Conservation (phyloP, 2,797 vertebrate genomes). For the Gephyroberyx darwinii region DNA sequence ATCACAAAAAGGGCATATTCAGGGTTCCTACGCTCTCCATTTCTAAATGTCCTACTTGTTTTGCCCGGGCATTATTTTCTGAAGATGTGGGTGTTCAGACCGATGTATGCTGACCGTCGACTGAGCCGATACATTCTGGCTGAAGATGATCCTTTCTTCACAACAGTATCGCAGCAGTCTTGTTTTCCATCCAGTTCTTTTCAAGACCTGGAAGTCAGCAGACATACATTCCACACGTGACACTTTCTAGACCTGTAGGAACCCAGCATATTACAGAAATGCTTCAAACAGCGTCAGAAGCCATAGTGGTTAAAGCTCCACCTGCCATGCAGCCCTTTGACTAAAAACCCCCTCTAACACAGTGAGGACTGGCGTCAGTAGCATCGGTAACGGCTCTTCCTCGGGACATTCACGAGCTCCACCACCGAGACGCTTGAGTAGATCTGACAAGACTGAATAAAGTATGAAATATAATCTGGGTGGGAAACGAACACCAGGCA, state of each 20-base stretch:
- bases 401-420: conserved; percentile 35
- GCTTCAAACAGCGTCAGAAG: neutral
- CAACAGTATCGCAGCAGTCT: too few species aligned
- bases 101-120: too few species aligned
- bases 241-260: conserved; percentile 2
- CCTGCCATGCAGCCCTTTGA: conserved; percentile 15
- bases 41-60: too few species aligned
- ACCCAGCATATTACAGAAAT: conserved; percentile 20
- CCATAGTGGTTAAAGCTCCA: conserved; percentile 36
- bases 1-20: conserved; percentile 8
- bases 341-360: neutral
- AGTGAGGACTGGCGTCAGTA: conserved; percentile 53
- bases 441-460: conserved; percentile 19
- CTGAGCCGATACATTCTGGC: too few species aligned
- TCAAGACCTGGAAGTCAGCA: neutral
- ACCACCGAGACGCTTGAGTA: conserved; percentile 21
- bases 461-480: neutral
- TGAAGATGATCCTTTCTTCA: too few species aligned
- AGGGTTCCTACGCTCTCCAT: conserved; percentile 1
- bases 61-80: too few species aligned
- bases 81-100: too few species aligned
- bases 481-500: conserved; percentile 2
- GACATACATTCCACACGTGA: neutral
- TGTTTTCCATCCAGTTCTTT: neutral
- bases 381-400: conserved; percentile 40